phyloP scores from a whole-genome alignment of 92 coral and sea anemone genomes.

The Epizoanthus fatuus region DNA sequence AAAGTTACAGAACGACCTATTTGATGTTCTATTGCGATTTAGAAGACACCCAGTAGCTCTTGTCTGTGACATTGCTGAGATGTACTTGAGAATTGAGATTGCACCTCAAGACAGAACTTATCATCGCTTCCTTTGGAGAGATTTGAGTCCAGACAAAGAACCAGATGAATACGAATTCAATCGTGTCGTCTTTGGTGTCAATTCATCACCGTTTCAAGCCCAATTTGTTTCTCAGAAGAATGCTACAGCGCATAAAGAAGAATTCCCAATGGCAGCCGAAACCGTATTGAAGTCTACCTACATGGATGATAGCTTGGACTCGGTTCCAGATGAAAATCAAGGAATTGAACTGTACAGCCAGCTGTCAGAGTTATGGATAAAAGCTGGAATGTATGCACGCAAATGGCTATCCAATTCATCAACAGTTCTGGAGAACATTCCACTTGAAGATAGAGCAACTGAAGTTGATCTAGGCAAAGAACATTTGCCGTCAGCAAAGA shows the following conservation, averaged over 20 bases:
- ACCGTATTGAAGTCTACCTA: slow-evolving; percentile 63
- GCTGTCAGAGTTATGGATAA: slow-evolving; percentile 51
- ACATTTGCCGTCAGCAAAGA: slow-evolving; percentile 65
- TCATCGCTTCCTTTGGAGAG: slow-evolving; percentile 63
- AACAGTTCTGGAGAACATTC: slow-evolving; percentile 52
- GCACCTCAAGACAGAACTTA: slow-evolving; percentile 24
- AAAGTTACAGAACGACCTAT: slow-evolving; percentile 60
- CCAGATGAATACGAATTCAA: slow-evolving; percentile 64
- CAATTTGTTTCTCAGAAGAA: no score
- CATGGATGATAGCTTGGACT: slow-evolving; percentile 84
- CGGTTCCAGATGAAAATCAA: slow-evolving; percentile 46
- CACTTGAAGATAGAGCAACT: slow-evolving; percentile 63
- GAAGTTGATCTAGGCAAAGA: slow-evolving; percentile 73
- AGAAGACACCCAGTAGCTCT: slow-evolving; percentile 57
- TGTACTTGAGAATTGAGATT: slow-evolving; percentile 61
- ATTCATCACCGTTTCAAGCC: no score
- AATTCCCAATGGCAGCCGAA: slow-evolving; percentile 62
- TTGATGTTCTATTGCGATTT: slow-evolving; percentile 59
- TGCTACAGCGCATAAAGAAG: neutral
- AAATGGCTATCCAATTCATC: slow-evolving; percentile 69
- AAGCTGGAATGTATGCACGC: slow-evolving; percentile 69
- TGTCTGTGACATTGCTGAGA: slow-evolving; percentile 74
- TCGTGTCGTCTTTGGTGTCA: slow-evolving; percentile 66
- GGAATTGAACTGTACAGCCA: slow-evolving; percentile 60
- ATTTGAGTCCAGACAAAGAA: slow-evolving; percentile 31